phyloP scores from a whole-genome alignment of 2,113 vertebrate genomes.

The Phylloscopus whistleri region DNA sequence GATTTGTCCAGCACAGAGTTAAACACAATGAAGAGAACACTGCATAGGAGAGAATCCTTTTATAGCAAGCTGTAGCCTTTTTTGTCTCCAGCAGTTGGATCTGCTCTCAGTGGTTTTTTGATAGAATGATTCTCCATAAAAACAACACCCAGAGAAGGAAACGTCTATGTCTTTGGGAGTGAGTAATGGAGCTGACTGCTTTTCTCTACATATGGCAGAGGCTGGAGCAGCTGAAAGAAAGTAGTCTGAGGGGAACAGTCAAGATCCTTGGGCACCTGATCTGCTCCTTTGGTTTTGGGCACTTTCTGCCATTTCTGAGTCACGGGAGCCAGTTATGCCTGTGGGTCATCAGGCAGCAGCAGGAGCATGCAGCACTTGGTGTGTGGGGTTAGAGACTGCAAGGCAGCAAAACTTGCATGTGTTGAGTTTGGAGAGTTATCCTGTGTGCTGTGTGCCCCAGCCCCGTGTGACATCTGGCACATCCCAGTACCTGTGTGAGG shows the following conservation, averaged over 20 bases:
- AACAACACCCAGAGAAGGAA: background rate
- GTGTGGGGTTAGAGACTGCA: background rate
- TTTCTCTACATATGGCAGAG: background rate
- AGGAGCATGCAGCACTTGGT: background rate
- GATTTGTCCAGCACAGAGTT: background rate
- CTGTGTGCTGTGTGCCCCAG: rapidly evolving
- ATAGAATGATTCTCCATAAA: background rate
- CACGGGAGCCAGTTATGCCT: rapidly evolving
- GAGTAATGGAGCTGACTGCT: background rate
- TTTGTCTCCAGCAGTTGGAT: background rate
- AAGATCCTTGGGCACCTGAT: background rate
- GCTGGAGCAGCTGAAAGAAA: background rate
- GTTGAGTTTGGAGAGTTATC: rapidly evolving
- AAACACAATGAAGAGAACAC: background rate
- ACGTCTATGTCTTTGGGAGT: background rate
- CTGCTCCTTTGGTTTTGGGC: background rate
- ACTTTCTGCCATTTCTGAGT: background rate
- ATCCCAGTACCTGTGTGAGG: rapidly evolving
- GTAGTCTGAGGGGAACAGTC: background rate
- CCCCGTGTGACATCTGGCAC: rapidly evolving
- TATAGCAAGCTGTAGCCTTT: background rate
- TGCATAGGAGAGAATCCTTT: background rate
- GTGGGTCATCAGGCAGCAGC: background rate
- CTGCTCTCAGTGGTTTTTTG: background rate
- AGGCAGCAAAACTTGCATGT: background rate